These are phyloP conservation scores for Morus bassanus DNA, from an alignment of 2,797 vertebrate genomes.

Conservation along the genomic window DNA sequence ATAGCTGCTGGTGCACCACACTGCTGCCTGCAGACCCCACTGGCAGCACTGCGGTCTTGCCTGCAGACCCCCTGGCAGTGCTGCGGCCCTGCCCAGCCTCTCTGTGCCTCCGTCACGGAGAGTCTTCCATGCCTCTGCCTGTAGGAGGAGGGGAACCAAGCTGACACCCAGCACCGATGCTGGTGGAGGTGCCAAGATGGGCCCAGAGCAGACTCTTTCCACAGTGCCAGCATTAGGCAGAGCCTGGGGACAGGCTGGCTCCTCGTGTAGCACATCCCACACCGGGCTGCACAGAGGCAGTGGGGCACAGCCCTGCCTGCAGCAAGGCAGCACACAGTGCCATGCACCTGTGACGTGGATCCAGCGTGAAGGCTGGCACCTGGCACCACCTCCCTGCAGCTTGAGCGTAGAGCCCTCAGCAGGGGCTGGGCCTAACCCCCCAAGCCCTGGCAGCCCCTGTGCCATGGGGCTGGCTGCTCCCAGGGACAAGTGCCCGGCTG, in stretches of 20 bases:
- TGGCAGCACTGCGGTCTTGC: neutral
- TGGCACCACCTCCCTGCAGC: fast-evolving
- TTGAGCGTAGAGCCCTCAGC: neutral
- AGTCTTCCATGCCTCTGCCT: neutral
- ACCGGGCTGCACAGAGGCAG: neutral
- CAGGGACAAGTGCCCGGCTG: neutral
- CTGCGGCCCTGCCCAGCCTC: neutral
- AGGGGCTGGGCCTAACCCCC: neutral
- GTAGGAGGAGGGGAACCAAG: fast-evolving
- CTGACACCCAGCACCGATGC: fast-evolving
- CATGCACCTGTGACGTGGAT: neutral
- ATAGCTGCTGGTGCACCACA: neutral
- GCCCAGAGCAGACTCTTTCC: fast-evolving
- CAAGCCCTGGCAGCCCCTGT: neutral
- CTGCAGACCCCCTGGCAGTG: neutral
- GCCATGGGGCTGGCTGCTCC: neutral
- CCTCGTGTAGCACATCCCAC: neutral
- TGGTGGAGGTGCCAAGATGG: neutral
- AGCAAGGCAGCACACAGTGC: neutral
- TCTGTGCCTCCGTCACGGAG: too few species aligned
- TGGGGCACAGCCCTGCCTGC: neutral
- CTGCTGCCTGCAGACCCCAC: neutral
- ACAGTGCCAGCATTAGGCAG: fast-evolving
- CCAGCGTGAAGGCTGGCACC: neutral
- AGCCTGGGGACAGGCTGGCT: neutral